Evolutionary conservation across 2,888 invertebrate genomes (phyloP).

Genomic region (Megaustenia siamemsis): DNA sequence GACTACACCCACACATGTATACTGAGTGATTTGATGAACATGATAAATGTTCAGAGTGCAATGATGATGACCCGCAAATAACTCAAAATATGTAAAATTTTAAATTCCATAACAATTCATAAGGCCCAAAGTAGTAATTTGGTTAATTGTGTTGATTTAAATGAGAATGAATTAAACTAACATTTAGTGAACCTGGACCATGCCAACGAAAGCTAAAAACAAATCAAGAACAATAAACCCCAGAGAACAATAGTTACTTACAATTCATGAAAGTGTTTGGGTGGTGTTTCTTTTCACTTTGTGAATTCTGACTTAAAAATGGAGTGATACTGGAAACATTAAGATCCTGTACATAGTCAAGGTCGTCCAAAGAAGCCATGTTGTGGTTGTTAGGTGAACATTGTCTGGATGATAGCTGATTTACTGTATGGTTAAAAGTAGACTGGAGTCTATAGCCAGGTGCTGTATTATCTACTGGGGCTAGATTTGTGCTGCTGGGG

Average conservation of each 20-base stretch:
- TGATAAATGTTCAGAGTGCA: too few relatives aligned
- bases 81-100: too few relatives aligned
- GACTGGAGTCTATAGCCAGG: neutral
- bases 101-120: too few relatives aligned
- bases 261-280: constrained; percentile 42
- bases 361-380: neutral
- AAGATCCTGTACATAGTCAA: neutral
- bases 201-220: too few relatives aligned
- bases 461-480: neutral
- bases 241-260: constrained; percentile 40
- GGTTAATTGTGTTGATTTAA: too few relatives aligned
- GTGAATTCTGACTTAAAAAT: neutral
- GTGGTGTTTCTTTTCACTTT: neutral
- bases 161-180: too few relatives aligned
- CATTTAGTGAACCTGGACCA: too few relatives aligned
- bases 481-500: neutral
- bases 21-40: too few relatives aligned
- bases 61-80: too few relatives aligned
- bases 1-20: too few relatives aligned
- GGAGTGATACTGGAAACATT: constrained; percentile 41
- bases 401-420: constrained; percentile 9
- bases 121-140: too few relatives aligned
- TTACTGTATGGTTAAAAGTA: neutral
- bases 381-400: constrained; percentile 24
- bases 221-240: too few relatives aligned